These are phyloP conservation scores for Phoeniculus purpureus DNA, from an alignment of 2,797 vertebrate species.

Conservation along the genomic window DNA sequence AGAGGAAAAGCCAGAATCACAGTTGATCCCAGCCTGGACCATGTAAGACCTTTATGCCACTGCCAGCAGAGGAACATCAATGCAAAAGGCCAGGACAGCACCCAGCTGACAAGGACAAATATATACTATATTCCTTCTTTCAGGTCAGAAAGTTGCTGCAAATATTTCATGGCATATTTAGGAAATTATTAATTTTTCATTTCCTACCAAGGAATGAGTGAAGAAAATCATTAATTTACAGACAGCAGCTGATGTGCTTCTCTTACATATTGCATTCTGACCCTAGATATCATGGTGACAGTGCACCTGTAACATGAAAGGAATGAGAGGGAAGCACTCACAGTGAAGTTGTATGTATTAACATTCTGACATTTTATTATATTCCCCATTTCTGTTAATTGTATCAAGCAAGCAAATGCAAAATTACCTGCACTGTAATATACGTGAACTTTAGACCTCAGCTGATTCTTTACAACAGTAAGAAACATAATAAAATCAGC, in stretches of 20 bases:
- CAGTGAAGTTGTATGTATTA: slow-evolving; percentile 19
- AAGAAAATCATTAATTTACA: slow-evolving; percentile 58
- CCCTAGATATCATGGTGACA: background rate
- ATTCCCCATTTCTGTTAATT: background rate
- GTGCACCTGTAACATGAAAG: background rate
- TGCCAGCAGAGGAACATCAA: background rate
- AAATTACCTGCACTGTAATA: background rate
- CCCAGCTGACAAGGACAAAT: background rate
- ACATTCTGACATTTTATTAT: slow-evolving; percentile 35
- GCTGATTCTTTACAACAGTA: background rate
- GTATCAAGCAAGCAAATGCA: background rate
- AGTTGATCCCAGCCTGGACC: background rate
- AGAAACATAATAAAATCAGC: background rate
- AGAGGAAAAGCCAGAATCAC: background rate
- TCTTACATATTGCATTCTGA: slow-evolving; percentile 22
- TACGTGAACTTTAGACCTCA: background rate
- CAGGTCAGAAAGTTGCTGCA: background rate
- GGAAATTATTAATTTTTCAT: slow-evolving; percentile 62
- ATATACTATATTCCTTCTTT: background rate
- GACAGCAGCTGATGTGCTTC: slow-evolving; percentile 40
- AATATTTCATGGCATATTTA: slow-evolving; percentile 48
- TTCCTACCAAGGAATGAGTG: slow-evolving; percentile 43
- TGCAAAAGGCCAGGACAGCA: background rate
- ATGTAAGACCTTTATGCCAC: background rate
- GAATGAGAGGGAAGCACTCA: background rate